A percentile compares a stretch with the other conserved stretches of the same genome.
These are phyloP conservation scores for Silurus meridionalis DNA, from an alignment of 2,113 vertebrate genomes.

Conservation along the genomic window DNA sequence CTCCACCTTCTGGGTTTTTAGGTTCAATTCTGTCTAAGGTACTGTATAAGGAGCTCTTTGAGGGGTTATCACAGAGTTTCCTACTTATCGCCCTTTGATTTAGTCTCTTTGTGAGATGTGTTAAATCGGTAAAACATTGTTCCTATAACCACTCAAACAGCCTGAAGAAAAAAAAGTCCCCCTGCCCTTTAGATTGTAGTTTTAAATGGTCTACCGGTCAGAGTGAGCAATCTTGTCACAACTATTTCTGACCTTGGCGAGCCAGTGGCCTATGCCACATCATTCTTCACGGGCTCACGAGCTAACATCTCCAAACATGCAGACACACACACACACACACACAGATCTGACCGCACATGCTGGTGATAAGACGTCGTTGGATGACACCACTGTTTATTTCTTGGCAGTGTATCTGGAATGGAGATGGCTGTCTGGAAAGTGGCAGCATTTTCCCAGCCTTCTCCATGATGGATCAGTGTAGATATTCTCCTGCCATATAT, in stretches of 20 bases:
- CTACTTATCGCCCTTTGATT: neutral
- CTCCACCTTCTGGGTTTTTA: neutral
- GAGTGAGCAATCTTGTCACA: slow-evolving; percentile 15
- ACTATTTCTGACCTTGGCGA: slow-evolving; percentile 30
- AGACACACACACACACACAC: slow-evolving; percentile 24
- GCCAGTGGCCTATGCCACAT: slow-evolving; percentile 24
- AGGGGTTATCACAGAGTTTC: neutral
- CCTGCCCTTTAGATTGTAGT: neutral
- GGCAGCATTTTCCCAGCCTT: slow-evolving; percentile 35
- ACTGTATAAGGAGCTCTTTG: neutral
- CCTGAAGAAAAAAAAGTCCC: neutral
- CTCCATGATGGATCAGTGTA: slow-evolving; percentile 23
- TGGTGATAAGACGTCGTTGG: slow-evolving; percentile 39
- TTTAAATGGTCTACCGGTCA: slow-evolving; percentile 4
- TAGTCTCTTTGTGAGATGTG: neutral
- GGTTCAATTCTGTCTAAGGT: neutral
- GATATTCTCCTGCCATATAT: slow-evolving; percentile 47
- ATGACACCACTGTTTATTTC: slow-evolving; percentile 44
- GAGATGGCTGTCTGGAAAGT: slow-evolving; percentile 27
- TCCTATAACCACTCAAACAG: neutral
- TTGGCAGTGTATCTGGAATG: slow-evolving; percentile 29
- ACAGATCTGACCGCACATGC: slow-evolving; percentile 31
- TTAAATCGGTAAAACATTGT: neutral
- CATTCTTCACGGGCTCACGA: slow-evolving; percentile 38
- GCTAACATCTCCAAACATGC: slow-evolving; percentile 43